Base-by-base conservation (phyloP, 2,888 invertebrate genomes). In the Dryobotodes eremita region DNA sequence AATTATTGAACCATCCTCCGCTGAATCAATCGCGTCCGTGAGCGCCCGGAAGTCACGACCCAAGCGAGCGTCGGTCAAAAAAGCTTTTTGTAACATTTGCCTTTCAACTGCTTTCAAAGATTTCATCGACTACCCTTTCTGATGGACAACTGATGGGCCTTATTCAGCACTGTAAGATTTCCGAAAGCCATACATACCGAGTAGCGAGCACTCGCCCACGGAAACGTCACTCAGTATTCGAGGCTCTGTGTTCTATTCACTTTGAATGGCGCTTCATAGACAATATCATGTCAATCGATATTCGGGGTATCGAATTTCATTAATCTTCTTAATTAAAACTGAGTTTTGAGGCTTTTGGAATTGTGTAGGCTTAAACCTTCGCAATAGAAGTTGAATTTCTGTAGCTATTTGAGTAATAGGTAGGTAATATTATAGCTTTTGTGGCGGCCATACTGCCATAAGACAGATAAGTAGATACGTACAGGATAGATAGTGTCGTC, bases 1-100 rank as follows among this genome's bases (percentile, higher is more conserved):
- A 94, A 95, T 94, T 94, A 95, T 94, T 94, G 90, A 94, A 91
- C 88, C 89, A 85, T 83, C 85, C 89, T 86, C 88, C 85, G 88
- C 85, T 88, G 91, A 94, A 94, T 94, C 94, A 94, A 93, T 94
- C 92, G 91, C 79, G 74, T 78, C 83, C 80, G 84, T 87, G 83
- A 86, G 88, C 84, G 73, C 76, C 86, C 90, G 87, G 90, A 89
- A 90, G 86, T 89, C 88, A 89, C 86, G 83, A 87, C 80, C 85
- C 83, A 48, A 72, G 64, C 57, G 61, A 70, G n/a, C 7, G 80
- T 64, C 69, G 55, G 83, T 81, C 76, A 79, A 88, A 91, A 93
- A 93, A 91, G 84, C 88, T 90, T 92, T 92, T 93, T 89, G 84
- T 88, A 87, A 89, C 88, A 86, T 88, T 88, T 84, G 85, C 88